Evolutionary conservation across 2,113 vertebrate species (phyloP).

Genomic region (Tilapia sparmanii): DNA sequence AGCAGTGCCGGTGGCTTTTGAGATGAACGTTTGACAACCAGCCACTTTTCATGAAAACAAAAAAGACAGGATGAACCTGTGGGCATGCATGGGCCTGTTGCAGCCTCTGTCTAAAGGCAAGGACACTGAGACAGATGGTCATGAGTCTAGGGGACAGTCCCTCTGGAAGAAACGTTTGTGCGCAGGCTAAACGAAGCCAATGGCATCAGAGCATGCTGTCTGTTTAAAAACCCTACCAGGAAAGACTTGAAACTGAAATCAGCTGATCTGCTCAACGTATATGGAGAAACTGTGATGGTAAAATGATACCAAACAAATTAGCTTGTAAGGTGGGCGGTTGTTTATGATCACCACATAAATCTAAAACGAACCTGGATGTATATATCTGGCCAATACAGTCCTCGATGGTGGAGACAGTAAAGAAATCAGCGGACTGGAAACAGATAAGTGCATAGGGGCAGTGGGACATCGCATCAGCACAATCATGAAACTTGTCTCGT

Average conservation of each 20-base stretch:
- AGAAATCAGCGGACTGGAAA: conserved; percentile 7
- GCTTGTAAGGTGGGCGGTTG: not conserved
- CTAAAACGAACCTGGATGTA: not conserved
- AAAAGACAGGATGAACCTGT: not conserved
- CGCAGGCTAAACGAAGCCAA: not conserved
- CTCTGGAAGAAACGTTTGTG: not conserved
- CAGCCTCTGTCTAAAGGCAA: not conserved
- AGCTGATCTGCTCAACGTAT: not conserved
- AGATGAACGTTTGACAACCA: not conserved
- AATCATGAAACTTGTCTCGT: conserved; percentile 12
- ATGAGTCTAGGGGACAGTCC: not conserved
- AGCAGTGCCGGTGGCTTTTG: not conserved
- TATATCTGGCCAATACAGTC: not conserved
- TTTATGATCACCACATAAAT: not conserved
- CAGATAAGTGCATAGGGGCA: not conserved
- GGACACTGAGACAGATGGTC: conserved; percentile 24
- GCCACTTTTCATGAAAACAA: not conserved
- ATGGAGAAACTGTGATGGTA: not conserved
- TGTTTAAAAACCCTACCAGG: not conserved
- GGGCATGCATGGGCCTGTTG: not conserved
- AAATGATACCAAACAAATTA: not conserved
- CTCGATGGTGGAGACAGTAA: not conserved
- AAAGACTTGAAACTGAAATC: not conserved
- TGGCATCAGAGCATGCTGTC: not conserved
- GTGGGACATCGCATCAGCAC: not conserved